Base-by-base conservation (phyloP, 2,797 vertebrate genomes). In the Melanotaenia boesemani region DNA sequence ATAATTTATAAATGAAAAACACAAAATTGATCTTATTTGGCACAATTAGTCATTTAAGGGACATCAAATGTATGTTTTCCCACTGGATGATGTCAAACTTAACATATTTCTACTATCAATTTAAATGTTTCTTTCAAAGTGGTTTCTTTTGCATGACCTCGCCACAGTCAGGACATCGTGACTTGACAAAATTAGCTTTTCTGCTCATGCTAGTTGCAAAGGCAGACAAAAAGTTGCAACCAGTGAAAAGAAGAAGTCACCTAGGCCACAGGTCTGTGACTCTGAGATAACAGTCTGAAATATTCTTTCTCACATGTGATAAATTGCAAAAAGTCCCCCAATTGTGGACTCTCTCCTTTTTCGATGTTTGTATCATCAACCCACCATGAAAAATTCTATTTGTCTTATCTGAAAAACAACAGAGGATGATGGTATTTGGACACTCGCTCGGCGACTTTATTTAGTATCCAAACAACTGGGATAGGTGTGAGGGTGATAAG, bases 381-480 rank as follows among this genome's bases (percentile, higher is more conserved):
- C 44, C 54, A 66, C 67, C 44, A 63, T 36, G 0, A 84, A 63
- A 63, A 48, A 67, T 30, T 20, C 41, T 39, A 1, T 77, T 82
- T 44, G 41, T 72, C 55, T 83, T 81, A 76, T 85, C 70, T 73
- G n/a, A 59, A 46, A 60, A 57, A 52, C 30, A 63, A 76, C 39
- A 67, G 67, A 68, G 52, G 70, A 74, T 74, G 73, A 41, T 72
- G 79, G 79, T 0, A 0, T 68, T 76, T 20, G 39, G 81, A 83
- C 69, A 87, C 1, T 55, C 70, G 58, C 63, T n/a, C 18, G 1
- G 36, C 67, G 60, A 80, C 85, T 90, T 75, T 92, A 79, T 94
- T 94, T 91, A 83, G 72, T 60, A 20, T 86, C 78, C 76, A 93
- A 92, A 93, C 89, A 93, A 24, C 75, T 76, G 37, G 32, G 59